Percentiles rank a stretch among this genome's conserved stretches.
Conservation (phyloP, 2,797 vertebrate species). For the Neosilurus hyrtlii region DNA sequence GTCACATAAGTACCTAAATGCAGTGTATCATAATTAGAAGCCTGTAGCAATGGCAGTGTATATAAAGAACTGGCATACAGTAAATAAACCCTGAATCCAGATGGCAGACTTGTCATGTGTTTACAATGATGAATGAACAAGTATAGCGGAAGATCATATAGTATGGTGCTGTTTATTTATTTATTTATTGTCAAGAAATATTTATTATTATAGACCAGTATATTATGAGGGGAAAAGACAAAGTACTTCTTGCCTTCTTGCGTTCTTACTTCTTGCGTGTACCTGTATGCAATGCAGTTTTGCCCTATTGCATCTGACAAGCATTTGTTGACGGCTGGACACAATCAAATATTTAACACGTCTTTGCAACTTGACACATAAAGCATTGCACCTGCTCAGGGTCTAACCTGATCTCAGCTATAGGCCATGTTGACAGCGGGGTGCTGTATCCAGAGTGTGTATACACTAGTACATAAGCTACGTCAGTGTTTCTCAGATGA, state of each 20-base stretch:
- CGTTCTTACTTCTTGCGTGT: not conserved
- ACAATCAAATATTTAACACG: conserved; percentile 51
- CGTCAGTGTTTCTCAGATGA: not conserved
- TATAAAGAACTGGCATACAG: not conserved
- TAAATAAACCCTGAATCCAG: not conserved
- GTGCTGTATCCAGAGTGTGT: not conserved
- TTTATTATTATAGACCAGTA: not conserved
- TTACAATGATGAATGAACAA: conserved; percentile 1
- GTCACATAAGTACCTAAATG: not conserved
- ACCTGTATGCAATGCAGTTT: conserved; percentile 1
- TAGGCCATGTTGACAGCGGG: not conserved
- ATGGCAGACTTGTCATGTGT: not conserved
- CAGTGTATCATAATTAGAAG: not conserved
- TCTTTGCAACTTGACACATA: conserved; percentile 51
- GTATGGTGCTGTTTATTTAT: not conserved
- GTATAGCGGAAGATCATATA: not conserved
- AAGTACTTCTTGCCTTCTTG: not conserved
- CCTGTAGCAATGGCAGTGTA: not conserved
- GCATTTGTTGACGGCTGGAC: conserved; percentile 15
- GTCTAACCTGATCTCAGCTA: conserved; percentile 39
- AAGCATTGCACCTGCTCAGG: conserved; percentile 31
- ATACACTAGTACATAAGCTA: not conserved
- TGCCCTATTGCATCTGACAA: not conserved
- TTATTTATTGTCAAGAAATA: not conserved
- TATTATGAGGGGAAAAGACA: not conserved